Base-by-base conservation (phyloP, 1,140 invertebrate species). In the Psilanteris sp. region DNA sequence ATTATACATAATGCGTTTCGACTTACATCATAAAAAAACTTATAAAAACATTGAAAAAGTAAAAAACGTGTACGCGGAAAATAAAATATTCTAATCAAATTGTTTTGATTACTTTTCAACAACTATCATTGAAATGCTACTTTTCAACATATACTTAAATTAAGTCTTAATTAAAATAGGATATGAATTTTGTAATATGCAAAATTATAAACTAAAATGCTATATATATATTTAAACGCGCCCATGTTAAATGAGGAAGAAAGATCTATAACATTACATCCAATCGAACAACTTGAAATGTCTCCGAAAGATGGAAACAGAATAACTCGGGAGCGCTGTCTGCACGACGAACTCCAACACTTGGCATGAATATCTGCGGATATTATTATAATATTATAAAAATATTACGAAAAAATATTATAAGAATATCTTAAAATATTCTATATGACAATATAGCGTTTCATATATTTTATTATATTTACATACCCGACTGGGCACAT, bases 391-490 rank as follows among this genome's bases (percentile, higher is more conserved):
- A 26, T 20, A n/a, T 50, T 66, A 66, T 44, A 64, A 66, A 66
- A 66, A 66, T 54, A 66, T 36, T 16, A 14, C 39, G 18, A 67
- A 67, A 36, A 18, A 67, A 66, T 66, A 46, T 39, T 50, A 29
- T 13, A 43, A 43, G 59, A 52, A 24, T 52, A 66, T 55, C n/a
- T 14, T 54, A 52, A 29, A 43, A 46, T 55, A 41, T 55, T 55
- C 46, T 67, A 27, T 54, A 2, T 15, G 37, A 31, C 6, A 24
- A 16, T 22, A 39, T 9, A 1, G 6, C 14, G 5, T 20, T 15
- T 15, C 22, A 26, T 52, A n/a, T n/a, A 43, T 43, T 64, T 50
- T 41, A 26, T 62, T 64, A 64, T 64, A 64, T 64, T 50, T 64
- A 64, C 46, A 64, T 15, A 18, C 20, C 44, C 29, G 8, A 15